Base-by-base conservation (phyloP, 2,888 invertebrate genomes). In the Leucania comma region DNA sequence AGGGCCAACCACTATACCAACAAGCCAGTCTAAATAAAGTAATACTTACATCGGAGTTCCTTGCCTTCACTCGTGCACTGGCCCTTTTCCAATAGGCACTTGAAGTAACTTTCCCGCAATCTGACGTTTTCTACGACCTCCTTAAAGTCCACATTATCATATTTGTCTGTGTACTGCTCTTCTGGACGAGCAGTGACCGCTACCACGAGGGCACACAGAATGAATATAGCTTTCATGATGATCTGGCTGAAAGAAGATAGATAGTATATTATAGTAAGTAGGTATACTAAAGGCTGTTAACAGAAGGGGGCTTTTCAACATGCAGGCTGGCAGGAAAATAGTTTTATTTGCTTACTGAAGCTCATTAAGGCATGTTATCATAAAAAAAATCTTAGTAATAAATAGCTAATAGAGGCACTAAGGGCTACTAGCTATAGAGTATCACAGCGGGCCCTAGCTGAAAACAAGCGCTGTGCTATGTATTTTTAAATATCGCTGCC, bases 61-160 rank as follows among this genome's bases (percentile, higher is more conserved):
- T 95, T 96, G 76, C 96, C 97, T 76, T 97, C 97, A 20, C 97
- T 93, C 0, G 97, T 96, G 89, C 98, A 98, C 64, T 82, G 90
- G 54, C 96, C 97, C 74, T 93, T 87, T 0, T 96, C 96, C 76
- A 97, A 91, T 56, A 97, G 87, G 80, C 98, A 98, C 63, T 97
- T 96, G 63, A 97, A 89, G 87, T 98, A 97, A 68, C 96, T 96
- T 53, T 95, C 92, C 10, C 97, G 91, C 42, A 98, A 91, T 53
- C 97, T 96, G 8, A 96, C 96, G 89, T 97, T 85, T 96, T 94
- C 61, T 97, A 97, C 89, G 86, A 97, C 96, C 87, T 97, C 97
- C 80, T 96, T 97, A 82, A 96, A 96, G 59, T 96, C 95, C 0
- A 78, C 5, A n/a, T 9, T 9, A 59, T 84, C 83, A 3, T 64